Evolutionary conservation across 2,797 vertebrate genomes (phyloP).

Genomic region (Smutsia gigantea): DNA sequence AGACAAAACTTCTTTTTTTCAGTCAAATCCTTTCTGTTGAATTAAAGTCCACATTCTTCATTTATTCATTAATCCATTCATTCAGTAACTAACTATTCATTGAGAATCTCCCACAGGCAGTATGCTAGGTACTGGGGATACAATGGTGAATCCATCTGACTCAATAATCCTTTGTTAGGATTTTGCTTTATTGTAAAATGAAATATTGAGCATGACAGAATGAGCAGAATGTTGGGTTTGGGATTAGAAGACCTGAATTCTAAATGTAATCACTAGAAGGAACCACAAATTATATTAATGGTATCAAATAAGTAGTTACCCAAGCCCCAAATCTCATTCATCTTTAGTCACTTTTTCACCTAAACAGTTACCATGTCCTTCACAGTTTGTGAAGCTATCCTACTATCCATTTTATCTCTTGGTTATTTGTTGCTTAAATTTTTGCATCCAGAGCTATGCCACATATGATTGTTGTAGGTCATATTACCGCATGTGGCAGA

Average conservation of each 20-base stretch:
- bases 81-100: background rate
- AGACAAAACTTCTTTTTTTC: constrained; percentile 16
- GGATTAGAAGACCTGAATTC: constrained; percentile 1
- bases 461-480: background rate
- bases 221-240: background rate
- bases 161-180: background rate
- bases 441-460: background rate
- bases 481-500: background rate
- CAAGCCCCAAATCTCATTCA: background rate
- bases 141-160: background rate
- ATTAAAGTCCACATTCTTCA: constrained; percentile 29
- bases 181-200: constrained; percentile 17
- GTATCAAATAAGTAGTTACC: background rate
- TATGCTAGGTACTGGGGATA: background rate
- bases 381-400: constrained; percentile 4
- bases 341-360: background rate
- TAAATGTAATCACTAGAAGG: background rate
- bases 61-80: constrained; percentile 1
- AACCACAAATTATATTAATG: constrained; percentile 15
- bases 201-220: constrained; percentile 29
- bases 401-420: background rate
- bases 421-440: background rate
- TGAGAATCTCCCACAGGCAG: background rate
- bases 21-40: constrained; percentile 36
- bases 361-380: background rate